A percentile compares a stretch with the other conserved stretches of the same genome.
These are phyloP conservation scores for Tachycineta bicolor DNA, from an alignment of 2,113 vertebrate species.

Conservation along the genomic window DNA sequence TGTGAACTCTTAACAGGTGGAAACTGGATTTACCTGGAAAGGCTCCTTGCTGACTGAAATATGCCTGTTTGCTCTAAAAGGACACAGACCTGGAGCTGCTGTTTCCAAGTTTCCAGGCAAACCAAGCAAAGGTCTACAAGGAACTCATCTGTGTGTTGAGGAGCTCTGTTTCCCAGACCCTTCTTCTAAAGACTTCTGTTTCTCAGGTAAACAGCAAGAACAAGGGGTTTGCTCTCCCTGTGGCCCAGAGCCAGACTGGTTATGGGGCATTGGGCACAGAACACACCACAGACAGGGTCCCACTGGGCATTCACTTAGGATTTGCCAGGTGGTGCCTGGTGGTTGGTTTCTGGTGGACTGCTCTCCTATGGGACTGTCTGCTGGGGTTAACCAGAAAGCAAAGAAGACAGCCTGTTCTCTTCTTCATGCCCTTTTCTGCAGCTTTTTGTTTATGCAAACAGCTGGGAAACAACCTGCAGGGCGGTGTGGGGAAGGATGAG, in stretches of 20 bases:
- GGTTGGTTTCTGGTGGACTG: not conserved
- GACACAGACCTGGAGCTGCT: not conserved
- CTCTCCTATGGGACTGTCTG: not conserved
- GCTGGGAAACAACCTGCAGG: not conserved
- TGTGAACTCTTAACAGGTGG: not conserved
- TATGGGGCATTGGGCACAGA: not conserved
- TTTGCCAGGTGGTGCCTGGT: not conserved
- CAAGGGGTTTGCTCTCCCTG: not conserved
- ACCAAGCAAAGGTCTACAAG: not conserved
- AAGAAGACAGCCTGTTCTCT: not conserved
- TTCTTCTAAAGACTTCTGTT: not conserved
- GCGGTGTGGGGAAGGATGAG: not conserved
- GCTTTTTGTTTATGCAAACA: not conserved
- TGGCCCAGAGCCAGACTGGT: not conserved
- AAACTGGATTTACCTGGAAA: not conserved
- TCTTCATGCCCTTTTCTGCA: not conserved
- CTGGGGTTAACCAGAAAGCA: accelerated
- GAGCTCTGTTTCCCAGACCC: not conserved
- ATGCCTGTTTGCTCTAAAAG: not conserved
- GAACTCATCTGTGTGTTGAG: not conserved
- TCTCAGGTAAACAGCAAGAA: not conserved
- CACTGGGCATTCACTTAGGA: not conserved
- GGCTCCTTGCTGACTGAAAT: not conserved
- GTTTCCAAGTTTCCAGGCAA: not conserved
- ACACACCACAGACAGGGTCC: not conserved